Conservation (phyloP, 2,888 invertebrate species). For the Crioceris asparagi region DNA sequence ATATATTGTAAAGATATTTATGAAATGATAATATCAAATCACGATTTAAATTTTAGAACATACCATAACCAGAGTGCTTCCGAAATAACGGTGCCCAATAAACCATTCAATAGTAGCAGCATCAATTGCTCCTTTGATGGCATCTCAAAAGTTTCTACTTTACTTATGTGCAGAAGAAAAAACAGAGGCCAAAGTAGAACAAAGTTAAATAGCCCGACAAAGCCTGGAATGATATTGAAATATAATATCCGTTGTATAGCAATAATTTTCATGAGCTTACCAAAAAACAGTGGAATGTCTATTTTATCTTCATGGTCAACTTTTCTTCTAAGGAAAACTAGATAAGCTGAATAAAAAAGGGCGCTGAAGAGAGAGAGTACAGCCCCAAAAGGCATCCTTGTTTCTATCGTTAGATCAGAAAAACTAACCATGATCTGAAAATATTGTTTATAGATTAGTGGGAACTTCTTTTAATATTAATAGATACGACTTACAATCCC, state of each 20-base stretch:
- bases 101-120: conserved; percentile 71
- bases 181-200: conserved; percentile 82
- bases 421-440: conserved; percentile 65
- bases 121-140: conserved; percentile 74
- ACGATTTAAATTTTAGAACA: conserved; percentile 24
- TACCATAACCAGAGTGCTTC: conserved; percentile 91
- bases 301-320: conserved; percentile 88
- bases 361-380: conserved; percentile 78
- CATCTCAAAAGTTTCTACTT: conserved; percentile 75
- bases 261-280: conserved; percentile 45
- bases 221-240: conserved; percentile 48
- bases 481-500: conserved; percentile 56
- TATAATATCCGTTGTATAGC: too few species aligned
- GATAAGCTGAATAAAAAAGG: conserved; percentile 80
- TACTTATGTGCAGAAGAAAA: conserved; percentile 71
- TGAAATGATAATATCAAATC: neutral
- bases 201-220: conserved; percentile 88
- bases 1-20: neutral
- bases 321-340: conserved; percentile 76
- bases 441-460: too few species aligned
- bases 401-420: conserved; percentile 57
- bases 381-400: conserved; percentile 62
- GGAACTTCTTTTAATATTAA: too few species aligned
- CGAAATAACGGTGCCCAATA: conserved; percentile 82
- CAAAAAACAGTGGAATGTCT: conserved; percentile 92